These are phyloP conservation scores for Trinorchestia longiramus DNA, from an alignment of 1,140 invertebrate species.

Conservation along the genomic window DNA sequence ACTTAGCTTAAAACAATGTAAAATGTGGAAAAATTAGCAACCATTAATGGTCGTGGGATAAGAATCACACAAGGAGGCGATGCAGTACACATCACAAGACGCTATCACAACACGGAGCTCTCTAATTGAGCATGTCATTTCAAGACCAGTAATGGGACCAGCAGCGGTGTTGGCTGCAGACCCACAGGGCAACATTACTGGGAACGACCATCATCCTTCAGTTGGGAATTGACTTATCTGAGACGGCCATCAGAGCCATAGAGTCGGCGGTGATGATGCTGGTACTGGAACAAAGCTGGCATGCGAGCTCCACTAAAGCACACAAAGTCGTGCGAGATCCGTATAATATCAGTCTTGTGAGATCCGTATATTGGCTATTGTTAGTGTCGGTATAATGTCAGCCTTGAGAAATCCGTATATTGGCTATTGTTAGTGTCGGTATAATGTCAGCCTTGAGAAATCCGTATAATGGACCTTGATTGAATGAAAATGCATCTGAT, in stretches of 20 bases:
- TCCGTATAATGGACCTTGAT: not conserved
- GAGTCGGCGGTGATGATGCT: not conserved
- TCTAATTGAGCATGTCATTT: not conserved
- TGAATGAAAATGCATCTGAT: not conserved
- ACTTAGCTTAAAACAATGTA: not conserved
- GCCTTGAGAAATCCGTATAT: no score
- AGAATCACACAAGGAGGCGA: not conserved
- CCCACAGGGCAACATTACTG: not conserved
- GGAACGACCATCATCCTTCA: not conserved
- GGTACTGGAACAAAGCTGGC: not conserved
- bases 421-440: no score
- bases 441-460: not conserved
- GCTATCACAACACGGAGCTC: not conserved
- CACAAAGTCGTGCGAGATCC: not conserved
- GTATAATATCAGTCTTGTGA: no score
- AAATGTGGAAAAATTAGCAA: not conserved
- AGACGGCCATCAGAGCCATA: not conserved
- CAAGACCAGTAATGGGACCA: not conserved
- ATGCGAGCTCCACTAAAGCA: not conserved
- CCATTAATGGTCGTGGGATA: not conserved
- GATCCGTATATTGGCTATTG: no score
- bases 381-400: no score
- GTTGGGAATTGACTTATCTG: not conserved
- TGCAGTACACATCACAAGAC: not conserved
- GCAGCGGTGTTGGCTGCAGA: not conserved